These are phyloP conservation scores for Taenioides sp. DNA, from an alignment of 2,797 vertebrate genomes.

Conservation along the genomic window DNA sequence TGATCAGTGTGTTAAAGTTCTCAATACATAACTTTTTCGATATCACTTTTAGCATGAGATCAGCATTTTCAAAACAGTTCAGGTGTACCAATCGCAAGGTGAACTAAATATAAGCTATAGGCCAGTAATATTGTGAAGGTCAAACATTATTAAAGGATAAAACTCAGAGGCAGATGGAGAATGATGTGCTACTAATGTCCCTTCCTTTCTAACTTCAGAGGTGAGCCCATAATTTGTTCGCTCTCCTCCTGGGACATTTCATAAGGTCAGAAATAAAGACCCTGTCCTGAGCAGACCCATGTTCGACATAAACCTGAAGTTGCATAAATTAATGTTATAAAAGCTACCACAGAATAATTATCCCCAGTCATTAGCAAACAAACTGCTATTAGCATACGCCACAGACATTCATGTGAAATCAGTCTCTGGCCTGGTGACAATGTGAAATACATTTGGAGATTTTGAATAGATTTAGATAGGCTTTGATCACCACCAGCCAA, in stretches of 20 bases:
- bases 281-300: constrained; percentile 3
- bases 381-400: constrained; percentile 8
- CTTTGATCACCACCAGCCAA: constrained; percentile 8
- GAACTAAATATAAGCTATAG: constrained; percentile 3
- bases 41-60: background rate
- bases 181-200: constrained; percentile 13
- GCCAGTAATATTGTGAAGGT: constrained; percentile 10
- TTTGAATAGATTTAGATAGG: constrained; percentile 11
- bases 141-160: constrained; percentile 8
- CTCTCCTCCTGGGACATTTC: background rate
- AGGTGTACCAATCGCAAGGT: background rate
- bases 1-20: background rate
- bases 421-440: constrained; percentile 3
- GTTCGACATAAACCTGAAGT: constrained; percentile 1
- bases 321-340: constrained; percentile 4
- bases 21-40: background rate
- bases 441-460: background rate
- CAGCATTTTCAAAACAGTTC: constrained; percentile 6
- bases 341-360: constrained; percentile 3
- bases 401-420: constrained; percentile 10
- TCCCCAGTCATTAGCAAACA: constrained; percentile 11
- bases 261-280: constrained; percentile 5
- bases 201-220: constrained; percentile 5
- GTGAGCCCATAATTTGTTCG: constrained; percentile 15
- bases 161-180: constrained; percentile 8